phyloP scores from a whole-genome alignment of 2,797 vertebrate species.

The Aphelocoma californica region DNA sequence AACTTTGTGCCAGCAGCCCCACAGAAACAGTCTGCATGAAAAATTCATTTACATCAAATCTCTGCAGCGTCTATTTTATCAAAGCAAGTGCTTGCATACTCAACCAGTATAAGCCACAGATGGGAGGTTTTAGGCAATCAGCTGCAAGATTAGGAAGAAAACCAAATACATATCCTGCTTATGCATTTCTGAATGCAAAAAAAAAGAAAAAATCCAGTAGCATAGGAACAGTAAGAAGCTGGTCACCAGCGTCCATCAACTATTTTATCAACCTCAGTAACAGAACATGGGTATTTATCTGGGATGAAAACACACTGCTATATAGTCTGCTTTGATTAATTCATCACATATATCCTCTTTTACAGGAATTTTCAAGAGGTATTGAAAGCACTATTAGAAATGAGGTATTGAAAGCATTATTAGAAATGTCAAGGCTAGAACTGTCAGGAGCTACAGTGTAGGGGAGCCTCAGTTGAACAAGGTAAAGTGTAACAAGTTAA shows the following conservation, averaged over 20 bases:
- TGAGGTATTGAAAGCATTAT: background rate
- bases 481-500: background rate
- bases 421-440: constrained; percentile 4
- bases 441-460: background rate
- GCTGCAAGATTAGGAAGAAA: constrained; percentile 18
- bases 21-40: constrained; percentile 28
- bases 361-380: background rate
- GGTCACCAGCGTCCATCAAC: constrained; percentile 15
- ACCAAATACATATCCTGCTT: background rate
- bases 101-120: constrained; percentile 20
- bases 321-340: constrained; percentile 10
- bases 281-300: constrained; percentile 1
- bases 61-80: constrained; percentile 46
- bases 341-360: background rate
- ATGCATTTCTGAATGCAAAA: background rate
- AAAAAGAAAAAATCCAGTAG: background rate
- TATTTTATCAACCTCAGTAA: constrained; percentile 27
- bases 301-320: background rate
- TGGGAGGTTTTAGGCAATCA: constrained; percentile 46
- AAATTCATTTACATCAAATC: constrained; percentile 45
- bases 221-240: background rate
- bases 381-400: constrained; percentile 20
- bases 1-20: background rate
- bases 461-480: background rate
- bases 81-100: constrained; percentile 8